A percentile compares a stretch with the other conserved stretches of the same genome.
Evolutionary conservation across 2,888 invertebrate species (phyloP).

Genomic region (Bombylius major): DNA sequence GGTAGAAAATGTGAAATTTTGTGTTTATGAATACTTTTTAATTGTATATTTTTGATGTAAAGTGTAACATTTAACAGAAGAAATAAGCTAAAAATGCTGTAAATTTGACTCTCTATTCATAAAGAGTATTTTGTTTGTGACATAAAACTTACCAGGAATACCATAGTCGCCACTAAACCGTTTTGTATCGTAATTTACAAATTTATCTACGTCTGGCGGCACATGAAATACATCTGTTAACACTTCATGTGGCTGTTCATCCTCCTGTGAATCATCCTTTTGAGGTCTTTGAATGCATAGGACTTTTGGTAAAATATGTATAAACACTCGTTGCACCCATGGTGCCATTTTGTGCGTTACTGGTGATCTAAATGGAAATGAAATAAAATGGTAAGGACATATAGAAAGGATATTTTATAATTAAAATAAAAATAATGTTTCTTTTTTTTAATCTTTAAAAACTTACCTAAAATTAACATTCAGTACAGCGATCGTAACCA

Average conservation of each 20-base stretch:
- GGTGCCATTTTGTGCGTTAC: slow-evolving; percentile 87
- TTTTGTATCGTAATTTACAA: slow-evolving; percentile 45
- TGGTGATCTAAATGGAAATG: slow-evolving; percentile 49
- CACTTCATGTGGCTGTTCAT: slow-evolving; percentile 49
- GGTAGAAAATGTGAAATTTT: too few species aligned
- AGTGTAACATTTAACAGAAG: too few species aligned
- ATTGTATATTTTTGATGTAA: too few species aligned
- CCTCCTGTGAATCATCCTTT: slow-evolving; percentile 53
- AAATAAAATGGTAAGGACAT: not conserved
- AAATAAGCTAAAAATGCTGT: too few species aligned
- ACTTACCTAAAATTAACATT: slow-evolving; percentile 71
- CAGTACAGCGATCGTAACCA: slow-evolving; percentile 85
- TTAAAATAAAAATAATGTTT: not conserved
- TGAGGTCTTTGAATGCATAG: slow-evolving; percentile 80
- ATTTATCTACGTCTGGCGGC: slow-evolving; percentile 52
- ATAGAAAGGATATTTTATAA: not conserved
- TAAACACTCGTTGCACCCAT: slow-evolving; percentile 79
- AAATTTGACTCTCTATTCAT: too few species aligned
- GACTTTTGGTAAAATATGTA: slow-evolving; percentile 72
- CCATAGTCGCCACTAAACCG: slow-evolving; percentile 60
- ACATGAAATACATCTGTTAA: slow-evolving; percentile 68
- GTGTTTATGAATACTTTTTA: too few species aligned
- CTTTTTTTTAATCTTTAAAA: not conserved
- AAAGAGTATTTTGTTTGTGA: not conserved
- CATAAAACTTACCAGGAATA: slow-evolving; percentile 41